Evolutionary conservation across 2,888 invertebrate species (phyloP).

Genomic region (Biston stratarius): DNA sequence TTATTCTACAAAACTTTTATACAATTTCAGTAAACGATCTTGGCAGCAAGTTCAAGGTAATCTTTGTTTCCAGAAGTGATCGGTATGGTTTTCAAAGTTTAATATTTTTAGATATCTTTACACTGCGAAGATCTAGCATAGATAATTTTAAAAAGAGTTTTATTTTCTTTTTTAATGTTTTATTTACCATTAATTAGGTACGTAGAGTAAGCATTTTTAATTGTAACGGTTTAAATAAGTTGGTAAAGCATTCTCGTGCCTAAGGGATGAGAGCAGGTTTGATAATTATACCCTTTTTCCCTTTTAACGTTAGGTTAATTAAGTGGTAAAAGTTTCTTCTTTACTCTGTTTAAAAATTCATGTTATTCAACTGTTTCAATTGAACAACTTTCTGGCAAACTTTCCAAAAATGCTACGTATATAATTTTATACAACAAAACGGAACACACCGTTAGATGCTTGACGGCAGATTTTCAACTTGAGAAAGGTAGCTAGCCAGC

Average conservation of each 20-base stretch:
- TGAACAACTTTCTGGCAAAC: too few relatives aligned
- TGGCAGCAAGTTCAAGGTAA: constrained; percentile 8
- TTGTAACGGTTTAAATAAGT: neutral
- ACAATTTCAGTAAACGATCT: constrained; percentile 1
- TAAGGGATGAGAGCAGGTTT: neutral
- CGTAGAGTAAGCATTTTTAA: neutral
- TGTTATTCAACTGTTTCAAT: neutral
- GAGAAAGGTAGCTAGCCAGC: too few relatives aligned
- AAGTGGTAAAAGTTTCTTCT: neutral
- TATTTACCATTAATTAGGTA: too few relatives aligned
- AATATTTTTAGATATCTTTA: neutral
- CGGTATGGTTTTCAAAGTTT: neutral
- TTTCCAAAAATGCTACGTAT: too few relatives aligned
- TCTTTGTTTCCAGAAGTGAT: constrained; percentile 1
- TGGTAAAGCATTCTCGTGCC: neutral
- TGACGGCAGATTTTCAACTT: too few relatives aligned
- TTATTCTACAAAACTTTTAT: constrained; percentile 37
- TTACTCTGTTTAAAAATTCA: neutral
- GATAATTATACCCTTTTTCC: neutral
- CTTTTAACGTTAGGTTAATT: neutral
- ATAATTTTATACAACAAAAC: too few relatives aligned
- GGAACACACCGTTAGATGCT: too few relatives aligned
- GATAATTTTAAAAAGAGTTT: too few relatives aligned
- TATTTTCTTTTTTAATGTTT: too few relatives aligned
- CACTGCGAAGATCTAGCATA: neutral